A percentile compares a stretch with the other conserved stretches of the same genome.
phyloP scores from a whole-genome alignment of 2,888 invertebrate genomes.

The Tiliacea aurago region DNA sequence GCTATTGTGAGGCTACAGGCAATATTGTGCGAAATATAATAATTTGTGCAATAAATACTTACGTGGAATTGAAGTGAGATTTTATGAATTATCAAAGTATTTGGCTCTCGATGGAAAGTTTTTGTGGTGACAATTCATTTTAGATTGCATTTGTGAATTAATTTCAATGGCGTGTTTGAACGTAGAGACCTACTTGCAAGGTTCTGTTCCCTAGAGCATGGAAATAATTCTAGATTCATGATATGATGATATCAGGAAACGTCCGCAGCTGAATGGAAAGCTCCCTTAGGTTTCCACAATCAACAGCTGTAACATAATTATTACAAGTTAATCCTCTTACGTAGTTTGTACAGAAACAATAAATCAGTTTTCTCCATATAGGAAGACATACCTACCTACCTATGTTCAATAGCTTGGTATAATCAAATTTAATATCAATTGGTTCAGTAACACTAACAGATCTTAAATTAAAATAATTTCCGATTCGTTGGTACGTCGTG shows the following conservation, averaged over 20 bases:
- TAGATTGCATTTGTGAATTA: neutral
- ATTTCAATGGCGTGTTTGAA: slow-evolving; percentile 1
- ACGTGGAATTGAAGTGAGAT: slow-evolving; percentile 40
- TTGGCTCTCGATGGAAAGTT: neutral
- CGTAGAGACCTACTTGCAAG: neutral
- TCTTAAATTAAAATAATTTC: neutral
- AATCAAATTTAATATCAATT: neutral
- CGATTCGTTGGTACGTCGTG: too few relatives aligned
- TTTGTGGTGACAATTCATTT: neutral
- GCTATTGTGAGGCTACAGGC: slow-evolving; percentile 2
- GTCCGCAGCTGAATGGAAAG: neutral
- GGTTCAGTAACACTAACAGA: neutral
- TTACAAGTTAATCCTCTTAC: neutral
- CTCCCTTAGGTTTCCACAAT: neutral
- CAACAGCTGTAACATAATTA: neutral
- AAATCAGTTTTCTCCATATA: neutral
- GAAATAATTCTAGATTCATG: neutral
- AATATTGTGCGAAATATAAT: slow-evolving; percentile 36
- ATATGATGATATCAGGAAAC: neutral
- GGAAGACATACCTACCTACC: too few relatives aligned
- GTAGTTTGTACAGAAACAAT: neutral
- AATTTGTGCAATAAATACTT: slow-evolving; percentile 54
- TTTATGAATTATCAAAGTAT: slow-evolving; percentile 15
- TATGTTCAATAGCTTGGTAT: neutral
- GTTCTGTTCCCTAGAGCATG: neutral